Percentiles rank a stretch among this genome's conserved stretches.
These are phyloP conservation scores for Rhagologus leucostigma DNA, from an alignment of 2,113 vertebrate genomes.

Conservation along the genomic window DNA sequence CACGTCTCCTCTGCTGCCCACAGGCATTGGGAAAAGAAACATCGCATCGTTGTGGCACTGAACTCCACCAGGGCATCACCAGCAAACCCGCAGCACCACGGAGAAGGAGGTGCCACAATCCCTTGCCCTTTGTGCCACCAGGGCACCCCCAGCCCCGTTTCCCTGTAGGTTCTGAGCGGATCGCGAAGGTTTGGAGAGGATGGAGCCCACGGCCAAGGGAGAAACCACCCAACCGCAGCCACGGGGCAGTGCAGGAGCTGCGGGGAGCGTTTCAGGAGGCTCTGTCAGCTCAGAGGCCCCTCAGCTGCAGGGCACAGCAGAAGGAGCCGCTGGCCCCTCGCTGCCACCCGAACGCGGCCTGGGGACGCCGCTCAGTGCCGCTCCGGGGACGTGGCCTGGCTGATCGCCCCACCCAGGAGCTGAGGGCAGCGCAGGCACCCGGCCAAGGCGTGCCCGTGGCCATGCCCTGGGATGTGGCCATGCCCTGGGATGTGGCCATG, in stretches of 20 bases:
- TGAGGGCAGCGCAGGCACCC: neutral
- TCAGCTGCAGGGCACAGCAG: neutral
- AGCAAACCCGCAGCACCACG: neutral
- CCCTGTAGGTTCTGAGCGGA: rapidly evolving
- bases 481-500: too few species aligned
- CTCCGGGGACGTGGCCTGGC: rapidly evolving
- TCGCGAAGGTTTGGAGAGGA: rapidly evolving
- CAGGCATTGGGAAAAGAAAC: neutral
- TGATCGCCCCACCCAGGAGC: rapidly evolving
- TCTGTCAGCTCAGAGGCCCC: neutral
- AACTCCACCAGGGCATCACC: neutral
- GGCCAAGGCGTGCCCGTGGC: neutral
- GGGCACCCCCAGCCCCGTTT: rapidly evolving
- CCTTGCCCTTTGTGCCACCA: neutral
- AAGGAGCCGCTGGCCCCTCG: rapidly evolving
- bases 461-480: neutral
- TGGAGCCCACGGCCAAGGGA: neutral
- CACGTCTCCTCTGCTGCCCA: rapidly evolving
- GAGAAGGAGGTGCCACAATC: too few species aligned
- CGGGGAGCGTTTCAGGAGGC: too few species aligned
- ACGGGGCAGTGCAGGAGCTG: neutral
- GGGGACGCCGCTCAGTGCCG: neutral
- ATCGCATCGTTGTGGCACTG: neutral
- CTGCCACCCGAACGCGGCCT: rapidly evolving
- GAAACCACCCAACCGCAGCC: neutral